Base-by-base conservation (phyloP, 2,888 invertebrate species). In the Lasioglossum malachurum region DNA sequence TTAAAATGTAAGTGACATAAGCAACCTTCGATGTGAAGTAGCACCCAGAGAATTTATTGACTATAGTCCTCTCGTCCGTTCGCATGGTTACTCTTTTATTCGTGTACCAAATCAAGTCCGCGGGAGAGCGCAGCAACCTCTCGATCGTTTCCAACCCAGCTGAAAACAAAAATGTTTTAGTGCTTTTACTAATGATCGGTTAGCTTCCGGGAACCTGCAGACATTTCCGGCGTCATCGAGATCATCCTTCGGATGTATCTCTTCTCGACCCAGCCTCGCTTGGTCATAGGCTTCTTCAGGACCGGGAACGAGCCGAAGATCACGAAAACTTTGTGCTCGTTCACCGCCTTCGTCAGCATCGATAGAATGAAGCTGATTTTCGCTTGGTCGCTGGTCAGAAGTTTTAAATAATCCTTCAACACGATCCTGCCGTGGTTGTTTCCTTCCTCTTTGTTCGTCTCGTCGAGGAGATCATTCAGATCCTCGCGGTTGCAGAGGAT, bases 11-110 rank as follows among this genome's bases (percentile, higher is more conserved):
- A 49, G 7, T 53, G 23, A 4, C 16, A 12, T 31, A 38, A 64
- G 31, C 44, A 23, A 91, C 90, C 87, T 91, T 91, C 0, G 90
- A 91, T 8, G 90, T 91, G 27, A 91, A 91, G 23, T 91, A 91
- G 41, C 89, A 89, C 1, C 89, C 91, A 0, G 82, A 72, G n/a
- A 91, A 89, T 85, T 91, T 91, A 44, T 91, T 91, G 14, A 91
- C 76, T 38, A 91, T 82, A 1, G 83, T 87, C 35, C 75, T 89
- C 0, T 91, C 89, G 4, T 89, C 86, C 5, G 75, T 71, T 81
- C 75, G 83, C 23, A 53, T 23, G 0, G 74, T 4, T 35, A 67
- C 76, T 27, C 44, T 86, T 44, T 88, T 91, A 35, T 83, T 86
- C 0, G 82, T 87, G 60, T 88, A 85, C 90, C 90, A 91, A 67